phyloP scores from a whole-genome alignment of 1,140 invertebrate species.

The Cyclargus thomasi region DNA sequence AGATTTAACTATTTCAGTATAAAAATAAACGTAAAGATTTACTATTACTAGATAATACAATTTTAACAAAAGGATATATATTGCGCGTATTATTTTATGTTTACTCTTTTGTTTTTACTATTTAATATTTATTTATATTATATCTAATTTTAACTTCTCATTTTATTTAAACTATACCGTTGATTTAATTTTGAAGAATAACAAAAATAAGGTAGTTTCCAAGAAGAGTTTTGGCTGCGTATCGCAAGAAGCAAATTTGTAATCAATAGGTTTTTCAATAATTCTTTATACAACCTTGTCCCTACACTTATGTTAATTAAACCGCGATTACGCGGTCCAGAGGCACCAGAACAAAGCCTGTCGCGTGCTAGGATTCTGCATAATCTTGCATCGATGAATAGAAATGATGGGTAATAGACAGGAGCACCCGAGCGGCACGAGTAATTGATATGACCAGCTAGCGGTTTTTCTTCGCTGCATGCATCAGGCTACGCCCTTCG shows the following conservation, averaged over 20 bases:
- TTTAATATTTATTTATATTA: no score
- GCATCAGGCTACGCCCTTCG: conserved; percentile 51
- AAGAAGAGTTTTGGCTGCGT: no score
- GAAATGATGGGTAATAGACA: conserved; percentile 67
- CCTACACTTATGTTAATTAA: neutral
- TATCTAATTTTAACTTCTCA: no score
- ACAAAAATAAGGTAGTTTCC: no score
- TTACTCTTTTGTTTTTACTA: no score
- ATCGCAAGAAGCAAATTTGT: neutral
- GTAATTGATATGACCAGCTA: conserved; percentile 68
- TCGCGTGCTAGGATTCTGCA: conserved; percentile 30
- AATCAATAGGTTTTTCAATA: neutral
- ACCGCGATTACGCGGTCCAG: neutral
- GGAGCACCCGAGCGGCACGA: conserved; percentile 60
- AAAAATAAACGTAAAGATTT: no score
- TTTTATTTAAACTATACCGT: no score
- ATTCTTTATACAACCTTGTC: neutral
- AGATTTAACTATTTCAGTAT: no score
- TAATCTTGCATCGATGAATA: conserved; percentile 47
- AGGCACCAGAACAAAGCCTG: conserved; percentile 10
- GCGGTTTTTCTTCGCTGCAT: conserved; percentile 54
- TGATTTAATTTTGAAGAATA: no score
- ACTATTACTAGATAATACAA: no score
- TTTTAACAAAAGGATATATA: no score
- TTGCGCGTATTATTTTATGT: no score